Evolutionary conservation across 37 sponge, comb jelly and placozoan genomes (phyloP).

Genomic region (Oscarella lobularis): DNA sequence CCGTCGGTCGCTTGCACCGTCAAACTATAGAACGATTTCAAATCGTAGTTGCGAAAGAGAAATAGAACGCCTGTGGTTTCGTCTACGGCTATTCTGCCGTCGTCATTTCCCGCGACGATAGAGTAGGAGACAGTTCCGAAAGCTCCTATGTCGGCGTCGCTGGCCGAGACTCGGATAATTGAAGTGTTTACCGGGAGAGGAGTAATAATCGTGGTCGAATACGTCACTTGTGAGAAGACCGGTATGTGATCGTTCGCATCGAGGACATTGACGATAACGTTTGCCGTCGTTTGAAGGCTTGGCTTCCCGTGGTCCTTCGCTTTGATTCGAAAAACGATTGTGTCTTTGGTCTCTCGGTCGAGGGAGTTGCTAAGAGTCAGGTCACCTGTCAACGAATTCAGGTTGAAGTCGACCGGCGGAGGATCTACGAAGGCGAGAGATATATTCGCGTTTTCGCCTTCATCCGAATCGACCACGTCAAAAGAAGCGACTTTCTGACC

Average conservation of each 20-base stretch:
- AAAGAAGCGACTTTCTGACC: not conserved
- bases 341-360: not conserved
- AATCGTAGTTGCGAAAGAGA: not conserved
- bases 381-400: not conserved
- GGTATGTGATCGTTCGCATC: not conserved
- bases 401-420: not conserved
- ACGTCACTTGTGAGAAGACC: not conserved
- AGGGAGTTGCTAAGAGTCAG: not conserved
- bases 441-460: not conserved
- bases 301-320: not conserved
- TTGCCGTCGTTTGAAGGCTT: not conserved
- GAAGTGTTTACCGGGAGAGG: not conserved
- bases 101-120: not conserved
- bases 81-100: not conserved
- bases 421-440: not conserved
- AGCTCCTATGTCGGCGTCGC: not conserved
- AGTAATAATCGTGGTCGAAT: not conserved
- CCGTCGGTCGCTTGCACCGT: not conserved
- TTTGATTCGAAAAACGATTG: not conserved
- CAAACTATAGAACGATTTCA: not conserved
- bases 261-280: not conserved
- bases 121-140: not conserved
- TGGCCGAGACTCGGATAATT: not conserved
- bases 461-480: not conserved
- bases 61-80: not conserved